These are phyloP conservation scores for Acipenser ruthenus DNA, from an alignment of 2,797 vertebrate genomes.

Conservation along the genomic window DNA sequence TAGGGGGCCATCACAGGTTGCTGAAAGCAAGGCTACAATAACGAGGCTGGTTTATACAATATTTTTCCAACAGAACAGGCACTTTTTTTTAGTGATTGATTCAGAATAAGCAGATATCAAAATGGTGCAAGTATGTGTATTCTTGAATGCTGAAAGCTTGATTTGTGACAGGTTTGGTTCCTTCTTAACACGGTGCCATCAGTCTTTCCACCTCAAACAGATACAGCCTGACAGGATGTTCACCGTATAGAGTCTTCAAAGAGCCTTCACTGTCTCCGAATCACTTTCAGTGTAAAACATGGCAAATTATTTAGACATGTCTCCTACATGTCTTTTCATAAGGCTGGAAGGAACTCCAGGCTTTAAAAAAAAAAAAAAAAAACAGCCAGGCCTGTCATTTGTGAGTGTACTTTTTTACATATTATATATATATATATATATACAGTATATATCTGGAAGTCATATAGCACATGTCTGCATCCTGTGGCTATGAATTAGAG, in stretches of 20 bases:
- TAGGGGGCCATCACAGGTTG: no score
- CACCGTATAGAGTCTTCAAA: not conserved
- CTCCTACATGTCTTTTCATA: not conserved
- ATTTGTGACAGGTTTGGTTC: not conserved
- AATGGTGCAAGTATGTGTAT: not conserved
- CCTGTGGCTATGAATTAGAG: no score
- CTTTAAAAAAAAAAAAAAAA: no score
- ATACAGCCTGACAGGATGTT: not conserved
- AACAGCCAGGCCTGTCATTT: not conserved
- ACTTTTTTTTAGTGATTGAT: not conserved
- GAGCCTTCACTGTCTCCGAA: not conserved
- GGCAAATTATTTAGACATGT: not conserved
- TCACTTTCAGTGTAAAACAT: not conserved
- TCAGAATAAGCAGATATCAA: not conserved
- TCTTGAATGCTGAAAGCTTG: not conserved
- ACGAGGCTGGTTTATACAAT: no score
- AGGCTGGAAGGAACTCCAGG: not conserved
- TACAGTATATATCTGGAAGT: not conserved
- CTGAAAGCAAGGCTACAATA: no score
- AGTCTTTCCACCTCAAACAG: not conserved
- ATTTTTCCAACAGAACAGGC: no score
- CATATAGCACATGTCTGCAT: no score
- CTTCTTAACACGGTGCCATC: not conserved
- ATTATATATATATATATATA: not conserved
- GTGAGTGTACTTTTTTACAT: not conserved